Conservation (phyloP, 2,797 vertebrate genomes). For the Botia kubotai region DNA sequence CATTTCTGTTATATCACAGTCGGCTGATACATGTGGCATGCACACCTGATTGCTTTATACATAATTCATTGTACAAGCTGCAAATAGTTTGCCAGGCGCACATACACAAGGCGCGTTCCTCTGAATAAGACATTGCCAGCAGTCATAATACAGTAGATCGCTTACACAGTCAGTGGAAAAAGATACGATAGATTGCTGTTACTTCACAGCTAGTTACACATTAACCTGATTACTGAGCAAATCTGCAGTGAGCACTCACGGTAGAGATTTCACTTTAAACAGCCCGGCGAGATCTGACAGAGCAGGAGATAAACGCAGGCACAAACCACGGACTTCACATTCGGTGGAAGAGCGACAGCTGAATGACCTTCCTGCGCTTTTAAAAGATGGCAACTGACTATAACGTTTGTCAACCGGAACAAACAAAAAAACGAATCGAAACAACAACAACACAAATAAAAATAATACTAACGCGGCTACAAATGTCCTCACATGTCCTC, state of each 20-base stretch:
- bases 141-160: slow-evolving; percentile 59
- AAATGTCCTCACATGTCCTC: neutral
- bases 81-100: slow-evolving; percentile 53
- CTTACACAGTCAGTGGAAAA: slow-evolving; percentile 55
- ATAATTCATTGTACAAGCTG: slow-evolving; percentile 61
- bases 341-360: neutral
- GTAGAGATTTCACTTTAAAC: slow-evolving; percentile 58
- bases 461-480: neutral
- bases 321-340: neutral
- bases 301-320: neutral
- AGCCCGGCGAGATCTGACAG: slow-evolving; percentile 28
- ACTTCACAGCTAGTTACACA: slow-evolving; percentile 63
- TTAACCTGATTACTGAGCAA: slow-evolving; percentile 67
- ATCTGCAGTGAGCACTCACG: slow-evolving; percentile 49
- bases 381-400: neutral
- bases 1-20: slow-evolving; percentile 4
- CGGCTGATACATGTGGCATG: slow-evolving; percentile 29
- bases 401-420: neutral
- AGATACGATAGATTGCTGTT: slow-evolving; percentile 49
- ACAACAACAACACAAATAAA: neutral
- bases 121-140: slow-evolving; percentile 59
- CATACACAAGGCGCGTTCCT: slow-evolving; percentile 41
- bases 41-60: slow-evolving; percentile 47
- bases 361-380: neutral
- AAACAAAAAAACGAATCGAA: neutral